A percentile compares a stretch with the other conserved stretches of the same genome.
These are phyloP conservation scores for Temnothorax unifasciatus DNA, from an alignment of 2,888 invertebrate genomes.

Conservation along the genomic window DNA sequence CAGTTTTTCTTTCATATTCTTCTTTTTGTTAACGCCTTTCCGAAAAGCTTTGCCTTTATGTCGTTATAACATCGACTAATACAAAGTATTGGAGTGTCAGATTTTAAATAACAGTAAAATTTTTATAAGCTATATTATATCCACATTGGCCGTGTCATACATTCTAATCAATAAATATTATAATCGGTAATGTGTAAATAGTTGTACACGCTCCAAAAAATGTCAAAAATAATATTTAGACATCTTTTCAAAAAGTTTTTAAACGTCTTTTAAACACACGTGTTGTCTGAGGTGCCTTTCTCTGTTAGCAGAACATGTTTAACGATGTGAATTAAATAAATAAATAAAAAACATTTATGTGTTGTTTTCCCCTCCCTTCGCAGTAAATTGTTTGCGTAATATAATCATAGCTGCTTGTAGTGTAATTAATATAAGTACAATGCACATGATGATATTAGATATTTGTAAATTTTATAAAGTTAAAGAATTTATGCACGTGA, in stretches of 20 bases:
- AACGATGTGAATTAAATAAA: conserved; percentile 81
- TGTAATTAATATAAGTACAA: not conserved
- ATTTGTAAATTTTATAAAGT: too few relatives aligned
- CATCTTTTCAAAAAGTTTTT: not conserved
- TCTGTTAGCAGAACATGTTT: conserved; percentile 72
- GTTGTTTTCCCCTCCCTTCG: conserved; percentile 59
- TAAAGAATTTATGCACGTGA: too few relatives aligned
- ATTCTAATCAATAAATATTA: conserved; percentile 14
- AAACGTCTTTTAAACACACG: not conserved
- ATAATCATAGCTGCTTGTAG: not conserved
- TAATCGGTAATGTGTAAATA: conserved; percentile 2
- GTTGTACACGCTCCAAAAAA: not conserved
- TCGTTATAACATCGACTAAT: not conserved
- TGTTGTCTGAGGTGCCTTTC: conserved; percentile 74
- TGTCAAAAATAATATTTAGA: not conserved
- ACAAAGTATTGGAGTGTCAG: not conserved
- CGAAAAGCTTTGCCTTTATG: not conserved
- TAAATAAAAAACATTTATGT: conserved; percentile 83
- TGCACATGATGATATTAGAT: not conserved
- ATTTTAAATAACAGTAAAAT: not conserved
- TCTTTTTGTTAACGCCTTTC: not conserved
- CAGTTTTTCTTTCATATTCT: not conserved
- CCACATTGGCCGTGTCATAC: not conserved
- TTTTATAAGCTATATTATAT: not conserved
- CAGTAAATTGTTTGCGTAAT: conserved; percentile 44